phyloP scores from a whole-genome alignment of 2,797 vertebrate genomes.

The Champsocephalus esox region DNA sequence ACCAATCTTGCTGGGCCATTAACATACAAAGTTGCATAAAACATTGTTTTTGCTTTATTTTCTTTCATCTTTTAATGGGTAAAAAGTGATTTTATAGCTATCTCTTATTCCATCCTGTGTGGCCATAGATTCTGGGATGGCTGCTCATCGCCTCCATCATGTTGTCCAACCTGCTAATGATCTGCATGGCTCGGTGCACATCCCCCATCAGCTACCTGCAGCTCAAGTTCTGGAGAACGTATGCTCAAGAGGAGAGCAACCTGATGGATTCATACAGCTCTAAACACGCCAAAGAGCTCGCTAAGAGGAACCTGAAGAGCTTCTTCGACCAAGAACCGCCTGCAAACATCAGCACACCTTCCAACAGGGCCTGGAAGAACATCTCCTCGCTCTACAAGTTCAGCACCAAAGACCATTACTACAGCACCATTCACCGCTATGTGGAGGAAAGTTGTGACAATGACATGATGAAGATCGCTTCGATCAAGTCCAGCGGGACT shows the following conservation, averaged over 20 bases:
- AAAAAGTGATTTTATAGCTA: not conserved
- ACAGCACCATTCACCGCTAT: constrained; percentile 82
- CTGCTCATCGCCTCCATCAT: constrained; percentile 77
- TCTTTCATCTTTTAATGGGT: not conserved
- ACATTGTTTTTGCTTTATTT: not conserved
- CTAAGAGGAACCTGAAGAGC: constrained; percentile 79
- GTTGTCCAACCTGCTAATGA: constrained; percentile 57
- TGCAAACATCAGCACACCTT: constrained; percentile 61
- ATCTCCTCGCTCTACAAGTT: constrained; percentile 80
- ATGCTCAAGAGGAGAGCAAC: constrained; percentile 74
- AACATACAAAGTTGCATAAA: not conserved
- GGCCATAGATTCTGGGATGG: constrained; percentile 85
- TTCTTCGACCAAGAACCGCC: constrained; percentile 79
- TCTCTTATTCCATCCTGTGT: not conserved
- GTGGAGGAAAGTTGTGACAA: constrained; percentile 16
- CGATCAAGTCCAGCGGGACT: fast-evolving
- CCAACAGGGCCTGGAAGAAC: constrained; percentile 75
- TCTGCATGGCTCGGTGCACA: constrained; percentile 61
- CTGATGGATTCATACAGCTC: constrained; percentile 67
- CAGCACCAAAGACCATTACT: constrained; percentile 58
- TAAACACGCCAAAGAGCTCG: constrained; percentile 80
- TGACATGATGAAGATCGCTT: not conserved
- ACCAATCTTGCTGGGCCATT: no score
- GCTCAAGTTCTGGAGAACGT: constrained; percentile 82
- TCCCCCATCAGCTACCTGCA: constrained; percentile 85